Percentiles rank a stretch among this genome's conserved stretches.
Conservation (phyloP, 92 coral and sea anemone genomes). For the Pocillopora grandis region DNA sequence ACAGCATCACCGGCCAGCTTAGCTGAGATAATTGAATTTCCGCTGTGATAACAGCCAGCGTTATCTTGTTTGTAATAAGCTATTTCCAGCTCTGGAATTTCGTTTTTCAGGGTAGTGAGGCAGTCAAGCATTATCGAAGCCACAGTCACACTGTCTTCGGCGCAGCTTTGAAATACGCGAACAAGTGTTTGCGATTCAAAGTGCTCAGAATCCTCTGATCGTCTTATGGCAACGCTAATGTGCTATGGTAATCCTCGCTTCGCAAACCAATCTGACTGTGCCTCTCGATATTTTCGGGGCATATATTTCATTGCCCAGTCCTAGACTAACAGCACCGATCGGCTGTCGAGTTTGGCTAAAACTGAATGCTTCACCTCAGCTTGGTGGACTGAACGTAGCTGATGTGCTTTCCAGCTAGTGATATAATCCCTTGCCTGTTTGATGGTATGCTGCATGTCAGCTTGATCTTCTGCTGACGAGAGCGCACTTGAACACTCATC, state of each 20-base stretch:
- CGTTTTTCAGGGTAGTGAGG: constrained; percentile 29
- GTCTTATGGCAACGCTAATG: constrained; percentile 38
- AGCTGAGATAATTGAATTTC: neutral
- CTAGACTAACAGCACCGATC: neutral
- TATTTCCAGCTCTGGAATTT: constrained; percentile 30
- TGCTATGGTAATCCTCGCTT: constrained; percentile 53
- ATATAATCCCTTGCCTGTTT: constrained; percentile 36
- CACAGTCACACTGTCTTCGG: too few species aligned
- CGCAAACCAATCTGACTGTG: constrained; percentile 39
- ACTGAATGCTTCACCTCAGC: constrained; percentile 34
- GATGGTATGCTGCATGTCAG: too few species aligned
- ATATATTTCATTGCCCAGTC: neutral
- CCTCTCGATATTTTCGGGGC: constrained; percentile 15
- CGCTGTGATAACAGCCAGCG: constrained; percentile 1
- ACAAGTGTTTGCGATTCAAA: constrained; percentile 39
- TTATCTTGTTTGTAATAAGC: constrained; percentile 41
- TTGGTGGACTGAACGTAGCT: constrained; percentile 41
- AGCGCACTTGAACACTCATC: too few species aligned
- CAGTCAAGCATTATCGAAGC: constrained; percentile 32
- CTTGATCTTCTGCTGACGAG: too few species aligned
- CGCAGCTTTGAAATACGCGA: too few species aligned
- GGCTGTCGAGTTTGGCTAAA: constrained; percentile 38
- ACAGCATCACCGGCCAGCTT: constrained; percentile 27
- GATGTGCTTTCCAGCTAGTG: constrained; percentile 40
- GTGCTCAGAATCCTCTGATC: constrained; percentile 30